Conservation (phyloP, 1,140 invertebrate genomes). For the Amphibalanus amphitrite region DNA sequence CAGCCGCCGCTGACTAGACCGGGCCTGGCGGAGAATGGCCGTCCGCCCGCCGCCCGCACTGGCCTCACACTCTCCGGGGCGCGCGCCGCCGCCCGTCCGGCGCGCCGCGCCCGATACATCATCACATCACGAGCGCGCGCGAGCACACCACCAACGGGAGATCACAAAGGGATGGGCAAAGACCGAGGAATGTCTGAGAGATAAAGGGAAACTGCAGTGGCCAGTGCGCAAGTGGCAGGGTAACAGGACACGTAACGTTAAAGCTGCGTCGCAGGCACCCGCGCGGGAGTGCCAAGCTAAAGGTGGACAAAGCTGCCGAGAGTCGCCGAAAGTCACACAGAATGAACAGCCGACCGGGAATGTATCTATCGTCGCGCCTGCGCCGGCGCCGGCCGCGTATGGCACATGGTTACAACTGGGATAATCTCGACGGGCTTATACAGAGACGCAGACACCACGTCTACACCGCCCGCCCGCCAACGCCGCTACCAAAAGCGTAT, state of each 20-base stretch:
- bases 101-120: not conserved
- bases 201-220: not conserved
- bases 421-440: not conserved
- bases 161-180: not conserved
- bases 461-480: not conserved
- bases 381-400: not conserved
- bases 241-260: not conserved
- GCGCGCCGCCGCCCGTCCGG: too few relatives aligned
- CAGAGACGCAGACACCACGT: not conserved
- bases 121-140: not conserved
- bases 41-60: not conserved
- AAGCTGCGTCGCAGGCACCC: not conserved
- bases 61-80: not conserved
- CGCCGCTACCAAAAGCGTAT: not conserved
- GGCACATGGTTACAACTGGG: not conserved
- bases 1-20: not conserved
- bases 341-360: not conserved
- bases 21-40: not conserved
- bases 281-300: not conserved
- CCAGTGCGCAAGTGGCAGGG: not conserved
- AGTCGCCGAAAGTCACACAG: too few relatives aligned
- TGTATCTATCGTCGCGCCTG: not conserved
- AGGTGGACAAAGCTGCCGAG: not conserved
- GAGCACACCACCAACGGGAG: not conserved
- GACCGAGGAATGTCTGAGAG: not conserved